These are phyloP conservation scores for Clarias macrocephalus DNA, from an alignment of 2,113 vertebrate species.

Conservation along the genomic window DNA sequence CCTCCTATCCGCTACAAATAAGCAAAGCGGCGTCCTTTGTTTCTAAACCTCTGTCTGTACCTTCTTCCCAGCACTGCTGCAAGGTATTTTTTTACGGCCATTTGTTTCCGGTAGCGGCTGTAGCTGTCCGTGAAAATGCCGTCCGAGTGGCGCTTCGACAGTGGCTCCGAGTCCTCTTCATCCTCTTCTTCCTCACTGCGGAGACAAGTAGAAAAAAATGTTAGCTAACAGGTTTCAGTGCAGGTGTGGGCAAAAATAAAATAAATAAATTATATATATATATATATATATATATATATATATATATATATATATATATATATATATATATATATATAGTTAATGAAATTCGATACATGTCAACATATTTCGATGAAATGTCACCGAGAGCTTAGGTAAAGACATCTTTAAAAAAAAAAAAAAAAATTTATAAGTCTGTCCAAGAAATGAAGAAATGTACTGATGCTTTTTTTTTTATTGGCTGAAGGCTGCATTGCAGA, in stretches of 20 bases:
- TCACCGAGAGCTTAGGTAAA: neutral
- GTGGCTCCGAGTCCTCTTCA: constrained; percentile 86
- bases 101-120: constrained; percentile 99
- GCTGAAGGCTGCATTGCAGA: neutral
- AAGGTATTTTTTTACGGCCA: constrained; percentile 99
- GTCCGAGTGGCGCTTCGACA: constrained; percentile 97
- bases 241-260: neutral
- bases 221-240: constrained; percentile 30
- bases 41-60: constrained; percentile 99
- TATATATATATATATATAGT: too few species aligned
- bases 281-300: too few species aligned
- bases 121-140: constrained; percentile 99
- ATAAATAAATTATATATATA: neutral
- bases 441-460: neutral
- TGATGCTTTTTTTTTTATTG: neutral
- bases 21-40: constrained; percentile 97
- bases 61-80: constrained; percentile 98
- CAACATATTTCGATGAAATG: constrained; percentile 16
- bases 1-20: constrained; percentile 88
- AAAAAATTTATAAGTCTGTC: too few species aligned
- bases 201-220: constrained; percentile 12
- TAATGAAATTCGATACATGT: neutral
- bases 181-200: constrained; percentile 77
- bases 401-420: neutral
- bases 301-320: neutral